Base-by-base conservation (phyloP, 2,797 vertebrate genomes). In the Urosaurus nigricauda region DNA sequence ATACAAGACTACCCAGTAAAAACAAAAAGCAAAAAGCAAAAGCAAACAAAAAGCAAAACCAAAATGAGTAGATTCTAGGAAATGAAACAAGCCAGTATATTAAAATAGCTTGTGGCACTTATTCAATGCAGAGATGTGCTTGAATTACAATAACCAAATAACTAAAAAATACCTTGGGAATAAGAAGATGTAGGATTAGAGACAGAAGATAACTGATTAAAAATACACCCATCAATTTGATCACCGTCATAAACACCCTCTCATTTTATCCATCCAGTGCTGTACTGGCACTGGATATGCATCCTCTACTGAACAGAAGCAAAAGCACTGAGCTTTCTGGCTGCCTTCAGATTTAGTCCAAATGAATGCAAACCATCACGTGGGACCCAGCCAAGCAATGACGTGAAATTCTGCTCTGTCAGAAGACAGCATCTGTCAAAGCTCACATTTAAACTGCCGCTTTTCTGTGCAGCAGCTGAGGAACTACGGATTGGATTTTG, bases 341-440 rank as follows among this genome's bases (percentile, higher is more conserved):
- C 96, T 97, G 96, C 96, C 95, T 96, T 95, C 9, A 93, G 91
- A 90, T 96, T 93, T 92, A 94, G 96, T 95, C 95, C 96, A 96
- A 96, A 97, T 97, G 96, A 97, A 97, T 97, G 97, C 97, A 97
- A 97, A 96, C 96, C 94, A 95, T 98, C 97, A 98, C 97, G 97
- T 98, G 97, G 96, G 96, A 93, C 84, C 93, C 94, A 96, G 96
- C 95, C 96, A 96, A 95, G 97, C 97, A 96, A 91, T 97, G 97
- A 98, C 97, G 97, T 97, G 96, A 91, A 97, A 97, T 97, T 97
- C 96, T 96, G 97, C 97, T 97, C 97, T 97, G 96, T 97, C 97
- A 97, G 97, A 97, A 96, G 97, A 96, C 96, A 96, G 97, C 97
- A 97, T 97, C 97, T 97, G 97, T 97, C 97, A 97, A 96, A 98